Evolutionary conservation across 1,140 invertebrate genomes (phyloP).

Genomic region (Rhizoglyphus robini): DNA sequence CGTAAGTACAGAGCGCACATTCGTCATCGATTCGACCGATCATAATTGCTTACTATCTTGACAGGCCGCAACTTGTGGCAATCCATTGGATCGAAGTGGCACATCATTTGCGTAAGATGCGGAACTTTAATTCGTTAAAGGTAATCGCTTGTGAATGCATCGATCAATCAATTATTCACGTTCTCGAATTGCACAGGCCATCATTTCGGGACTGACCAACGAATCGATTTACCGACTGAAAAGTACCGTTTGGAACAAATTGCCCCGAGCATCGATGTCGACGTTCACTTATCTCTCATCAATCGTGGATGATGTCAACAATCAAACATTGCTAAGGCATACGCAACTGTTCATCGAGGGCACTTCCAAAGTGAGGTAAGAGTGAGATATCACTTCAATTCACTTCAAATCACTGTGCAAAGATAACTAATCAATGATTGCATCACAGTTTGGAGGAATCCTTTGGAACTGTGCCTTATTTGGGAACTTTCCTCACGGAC

Average conservation of each 20-base stretch:
- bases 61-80: conserved; percentile 19
- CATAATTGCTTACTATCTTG: background rate
- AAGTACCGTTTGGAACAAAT: conserved; percentile 21
- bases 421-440: background rate
- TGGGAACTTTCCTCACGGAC: conserved; percentile 95
- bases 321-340: conserved; percentile 23
- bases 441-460: conserved; percentile 22
- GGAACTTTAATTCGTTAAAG: conserved; percentile 25
- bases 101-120: conserved; percentile 21
- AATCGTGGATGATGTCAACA: conserved; percentile 26
- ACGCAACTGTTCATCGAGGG: conserved; percentile 25
- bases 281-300: conserved; percentile 21
- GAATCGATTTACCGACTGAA: conserved; percentile 25
- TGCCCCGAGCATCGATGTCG: background rate
- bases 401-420: background rate
- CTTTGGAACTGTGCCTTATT: conserved; percentile 84
- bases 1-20: background rate
- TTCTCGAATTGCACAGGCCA: conserved; percentile 10
- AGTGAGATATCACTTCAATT: background rate
- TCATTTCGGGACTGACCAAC: conserved; percentile 24
- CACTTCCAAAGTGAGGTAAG: conserved; percentile 25
- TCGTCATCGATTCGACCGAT: background rate
- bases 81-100: conserved; percentile 24
- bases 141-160: conserved; percentile 1
- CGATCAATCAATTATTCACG: background rate